Conservation (phyloP, 2,888 invertebrate species). For the Diaprepes abbreviatus region DNA sequence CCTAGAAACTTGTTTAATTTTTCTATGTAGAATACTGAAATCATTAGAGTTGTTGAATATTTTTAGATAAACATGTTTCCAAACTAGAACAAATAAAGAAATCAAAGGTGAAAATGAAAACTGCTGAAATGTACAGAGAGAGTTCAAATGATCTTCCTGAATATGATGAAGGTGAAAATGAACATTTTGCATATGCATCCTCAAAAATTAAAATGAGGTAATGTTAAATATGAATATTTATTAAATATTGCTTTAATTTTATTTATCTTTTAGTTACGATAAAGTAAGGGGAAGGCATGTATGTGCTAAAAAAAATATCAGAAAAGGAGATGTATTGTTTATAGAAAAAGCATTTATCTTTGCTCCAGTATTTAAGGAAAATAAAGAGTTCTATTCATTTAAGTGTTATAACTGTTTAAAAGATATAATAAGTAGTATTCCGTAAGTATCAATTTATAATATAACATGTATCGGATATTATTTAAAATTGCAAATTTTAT, state of each 20-base stretch:
- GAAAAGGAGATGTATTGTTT: slow-evolving; percentile 81
- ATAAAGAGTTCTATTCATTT: slow-evolving; percentile 67
- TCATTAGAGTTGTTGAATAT: no score
- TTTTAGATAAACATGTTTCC: slow-evolving; percentile 59
- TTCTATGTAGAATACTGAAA: neutral
- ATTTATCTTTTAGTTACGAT: slow-evolving; percentile 67
- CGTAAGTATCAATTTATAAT: slow-evolving; percentile 71
- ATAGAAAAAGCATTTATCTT: slow-evolving; percentile 86
- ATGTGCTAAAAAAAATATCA: slow-evolving; percentile 72
- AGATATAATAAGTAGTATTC: slow-evolving; percentile 73
- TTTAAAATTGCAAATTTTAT: no score
- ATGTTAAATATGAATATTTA: neutral
- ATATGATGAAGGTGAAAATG: slow-evolving; percentile 69
- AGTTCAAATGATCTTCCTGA: slow-evolving; percentile 64
- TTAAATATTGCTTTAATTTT: slow-evolving; percentile 10
- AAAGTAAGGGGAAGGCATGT: slow-evolving; percentile 77
- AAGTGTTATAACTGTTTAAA: slow-evolving; percentile 83
- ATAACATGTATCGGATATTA: no score
- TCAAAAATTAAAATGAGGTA: slow-evolving; percentile 69
- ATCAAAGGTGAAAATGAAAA: slow-evolving; percentile 53
- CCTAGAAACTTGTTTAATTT: neutral
- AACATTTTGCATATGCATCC: slow-evolving; percentile 71
- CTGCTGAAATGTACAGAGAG: slow-evolving; percentile 52
- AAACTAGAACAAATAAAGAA: slow-evolving; percentile 59
- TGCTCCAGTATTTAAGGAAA: slow-evolving; percentile 75